These are phyloP conservation scores for Amblyornis subalaris DNA, from an alignment of 2,113 vertebrate species.

Conservation along the genomic window DNA sequence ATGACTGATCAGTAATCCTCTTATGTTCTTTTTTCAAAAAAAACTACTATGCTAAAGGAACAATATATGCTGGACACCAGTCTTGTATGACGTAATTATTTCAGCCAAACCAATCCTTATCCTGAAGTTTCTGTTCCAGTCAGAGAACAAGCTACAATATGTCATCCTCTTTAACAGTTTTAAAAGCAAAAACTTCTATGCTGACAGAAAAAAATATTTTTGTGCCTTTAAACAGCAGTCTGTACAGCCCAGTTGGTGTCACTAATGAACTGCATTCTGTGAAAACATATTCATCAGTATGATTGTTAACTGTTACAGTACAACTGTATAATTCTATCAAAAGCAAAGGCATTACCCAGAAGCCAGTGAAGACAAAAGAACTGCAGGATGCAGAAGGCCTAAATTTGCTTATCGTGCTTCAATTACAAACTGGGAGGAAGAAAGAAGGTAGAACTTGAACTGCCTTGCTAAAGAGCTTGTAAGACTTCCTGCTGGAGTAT, in stretches of 20 bases:
- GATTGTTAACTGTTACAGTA: not conserved
- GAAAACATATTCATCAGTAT: not conserved
- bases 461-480: not conserved
- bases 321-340: not conserved
- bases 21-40: not conserved
- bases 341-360: not conserved
- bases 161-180: not conserved
- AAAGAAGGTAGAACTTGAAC: not conserved
- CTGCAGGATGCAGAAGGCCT: not conserved
- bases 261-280: not conserved
- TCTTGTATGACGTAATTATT: not conserved
- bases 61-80: not conserved
- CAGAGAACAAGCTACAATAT: not conserved
- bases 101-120: not conserved
- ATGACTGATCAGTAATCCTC: slow-evolving; percentile 41
- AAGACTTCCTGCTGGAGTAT: not conserved
- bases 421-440: not conserved
- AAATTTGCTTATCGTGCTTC: not conserved
- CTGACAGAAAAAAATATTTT: not conserved
- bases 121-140: not conserved
- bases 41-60: not conserved
- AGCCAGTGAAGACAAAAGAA: not conserved
- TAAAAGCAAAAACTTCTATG: not conserved
- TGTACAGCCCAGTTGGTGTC: not conserved
- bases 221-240: not conserved